Evolutionary conservation across 2,888 invertebrate genomes (phyloP).

Genomic region (Piscicola geometra): DNA sequence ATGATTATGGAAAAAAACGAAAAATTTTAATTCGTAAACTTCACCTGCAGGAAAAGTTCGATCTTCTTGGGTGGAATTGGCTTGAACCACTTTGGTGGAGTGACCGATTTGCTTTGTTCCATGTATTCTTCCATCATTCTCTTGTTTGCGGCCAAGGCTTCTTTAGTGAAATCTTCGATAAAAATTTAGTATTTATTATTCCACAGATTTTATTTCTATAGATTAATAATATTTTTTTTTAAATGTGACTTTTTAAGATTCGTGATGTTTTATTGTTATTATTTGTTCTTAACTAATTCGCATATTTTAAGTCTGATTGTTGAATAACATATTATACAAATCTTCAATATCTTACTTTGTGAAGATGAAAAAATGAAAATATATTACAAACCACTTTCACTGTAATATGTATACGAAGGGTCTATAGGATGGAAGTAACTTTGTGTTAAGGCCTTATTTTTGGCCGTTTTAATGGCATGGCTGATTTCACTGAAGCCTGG

Average conservation of each 20-base stretch:
- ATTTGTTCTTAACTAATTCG: no score
- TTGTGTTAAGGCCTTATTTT: slow-evolving; percentile 15
- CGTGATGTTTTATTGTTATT: no score
- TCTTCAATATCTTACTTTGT: no score
- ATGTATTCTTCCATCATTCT: not conserved
- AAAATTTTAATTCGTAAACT: no score
- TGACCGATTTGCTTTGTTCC: not conserved
- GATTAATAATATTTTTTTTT: no score
- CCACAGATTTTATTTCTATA: no score
- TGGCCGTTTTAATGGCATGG: slow-evolving; percentile 10
- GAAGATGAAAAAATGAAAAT: no score
- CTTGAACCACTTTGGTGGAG: not conserved
- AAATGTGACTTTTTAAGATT: no score
- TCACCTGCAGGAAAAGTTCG: slow-evolving; percentile 1
- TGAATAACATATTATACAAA: no score
- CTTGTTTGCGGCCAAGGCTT: not conserved
- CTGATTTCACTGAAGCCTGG: slow-evolving; percentile 8
- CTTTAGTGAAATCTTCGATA: not conserved
- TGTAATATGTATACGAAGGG: not conserved
- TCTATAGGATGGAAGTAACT: slow-evolving; percentile 24
- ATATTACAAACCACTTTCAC: not conserved
- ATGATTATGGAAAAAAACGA: no score
- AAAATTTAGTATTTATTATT: no score
- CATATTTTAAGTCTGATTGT: no score
- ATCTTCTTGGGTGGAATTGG: not conserved